These are phyloP conservation scores for Cyclophora punctaria DNA, from an alignment of 2,888 invertebrate genomes.

Conservation along the genomic window DNA sequence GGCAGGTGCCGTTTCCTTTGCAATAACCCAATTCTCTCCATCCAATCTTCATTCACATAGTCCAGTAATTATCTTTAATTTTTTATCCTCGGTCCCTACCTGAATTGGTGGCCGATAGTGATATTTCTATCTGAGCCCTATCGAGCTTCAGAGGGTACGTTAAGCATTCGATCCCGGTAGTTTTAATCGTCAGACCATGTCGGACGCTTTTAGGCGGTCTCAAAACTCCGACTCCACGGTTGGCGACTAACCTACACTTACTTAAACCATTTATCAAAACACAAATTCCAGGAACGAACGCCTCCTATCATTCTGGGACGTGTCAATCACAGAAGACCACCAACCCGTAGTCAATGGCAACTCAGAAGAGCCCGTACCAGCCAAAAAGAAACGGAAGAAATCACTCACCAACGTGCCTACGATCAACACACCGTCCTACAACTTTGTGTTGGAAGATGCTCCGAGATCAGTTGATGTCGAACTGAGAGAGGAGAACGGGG, in stretches of 20 bases:
- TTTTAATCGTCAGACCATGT: neutral
- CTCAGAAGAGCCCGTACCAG: slow-evolving; percentile 27
- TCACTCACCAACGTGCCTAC: slow-evolving; percentile 26
- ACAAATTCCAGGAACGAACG: slow-evolving; percentile 53
- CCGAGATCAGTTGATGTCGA: slow-evolving; percentile 68
- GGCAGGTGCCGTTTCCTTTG: too few relatives aligned
- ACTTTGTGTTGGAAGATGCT: slow-evolving; percentile 82
- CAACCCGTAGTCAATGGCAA: slow-evolving; percentile 36
- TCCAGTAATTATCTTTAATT: neutral
- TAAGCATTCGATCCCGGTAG: too few relatives aligned
- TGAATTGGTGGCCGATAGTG: too few relatives aligned
- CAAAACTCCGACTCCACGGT: too few relatives aligned
- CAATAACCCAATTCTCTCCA: neutral
- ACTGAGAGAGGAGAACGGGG: slow-evolving; percentile 63
- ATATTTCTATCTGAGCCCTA: too few relatives aligned
- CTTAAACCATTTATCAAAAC: neutral
- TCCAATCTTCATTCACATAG: neutral
- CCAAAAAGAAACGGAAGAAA: slow-evolving; percentile 51
- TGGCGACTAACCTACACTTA: too few relatives aligned
- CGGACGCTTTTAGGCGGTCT: neutral
- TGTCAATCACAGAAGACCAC: slow-evolving; percentile 47
- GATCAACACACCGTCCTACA: slow-evolving; percentile 49
- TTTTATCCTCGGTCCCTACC: neutral
- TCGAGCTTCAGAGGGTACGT: too few relatives aligned
- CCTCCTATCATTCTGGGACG: slow-evolving; percentile 64